Evolutionary conservation across 2,797 vertebrate species (phyloP), one percentile per base, ranked within the genome.

Genomic region (Gallinago solitaria): DNA sequence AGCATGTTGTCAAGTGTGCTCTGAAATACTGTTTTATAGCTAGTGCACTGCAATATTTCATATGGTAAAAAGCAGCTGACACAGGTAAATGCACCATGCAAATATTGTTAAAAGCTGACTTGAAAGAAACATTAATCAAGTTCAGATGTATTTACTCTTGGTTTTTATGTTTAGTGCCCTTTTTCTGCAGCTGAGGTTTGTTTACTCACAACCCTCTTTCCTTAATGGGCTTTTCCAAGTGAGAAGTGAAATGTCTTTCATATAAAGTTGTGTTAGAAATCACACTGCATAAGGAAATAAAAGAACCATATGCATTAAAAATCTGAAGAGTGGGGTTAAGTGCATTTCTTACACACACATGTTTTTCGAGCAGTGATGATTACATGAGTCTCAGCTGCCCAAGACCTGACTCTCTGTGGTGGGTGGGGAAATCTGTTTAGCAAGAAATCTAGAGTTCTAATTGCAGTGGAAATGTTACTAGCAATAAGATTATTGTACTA

Each of bases 181-280:
- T 93, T 84, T 45, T 81, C 47, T 65, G 43, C 54, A 79, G 65
- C n/a, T 83, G 53, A 87, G 59, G 8, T 78, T 88, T 94, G 65
- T 91, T 95, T 93, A 94, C 71, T 89, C 51, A 89, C 51, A 91
- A 90, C 14, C 3, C 18, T 54, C n/a, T 87, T 86, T 86, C 67
- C 54, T 69, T 83, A 64, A 43, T 45, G 85, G 76, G 59, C 33
- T 83, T 94, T 94, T 91, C 94, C 91, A 95, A 91, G 27, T 7
- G 43, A 91, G 89, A 95, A 95, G 69, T 88, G 73, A 91, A 90
- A 95, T 11, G 2, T 33, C 50, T 87, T 88, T 90, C 12, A 39
- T 37, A 47, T 28, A 51, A 91, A 91, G 11, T 54, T 78, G n/a
- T n/a, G 14, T 71, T 80, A 77, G 21, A 77, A 88, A 78, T 16